phyloP scores from a whole-genome alignment of 1,140 invertebrate species.

The Drosophila erecta region DNA sequence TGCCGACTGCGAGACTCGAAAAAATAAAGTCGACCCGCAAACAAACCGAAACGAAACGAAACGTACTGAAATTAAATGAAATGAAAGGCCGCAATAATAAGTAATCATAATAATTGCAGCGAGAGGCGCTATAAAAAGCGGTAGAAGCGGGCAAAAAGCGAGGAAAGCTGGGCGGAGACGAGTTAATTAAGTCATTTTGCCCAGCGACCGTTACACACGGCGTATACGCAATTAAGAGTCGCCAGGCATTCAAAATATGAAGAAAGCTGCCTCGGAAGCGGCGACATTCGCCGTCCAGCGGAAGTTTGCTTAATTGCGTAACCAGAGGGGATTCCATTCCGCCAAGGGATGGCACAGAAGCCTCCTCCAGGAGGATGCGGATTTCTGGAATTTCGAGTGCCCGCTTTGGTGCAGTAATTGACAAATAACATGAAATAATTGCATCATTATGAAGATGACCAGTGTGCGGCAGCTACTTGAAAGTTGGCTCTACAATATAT shows the following conservation, averaged over 20 bases:
- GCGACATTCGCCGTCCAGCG: slow-evolving; percentile 62
- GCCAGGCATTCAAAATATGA: slow-evolving; percentile 73
- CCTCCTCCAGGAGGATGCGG: slow-evolving; percentile 1
- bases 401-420: slow-evolving; percentile 12
- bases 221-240: slow-evolving; percentile 75
- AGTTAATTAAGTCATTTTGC: slow-evolving; percentile 80
- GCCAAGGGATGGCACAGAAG: background rate
- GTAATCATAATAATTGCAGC: slow-evolving; percentile 80
- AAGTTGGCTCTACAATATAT: background rate
- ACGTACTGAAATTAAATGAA: slow-evolving; percentile 39
- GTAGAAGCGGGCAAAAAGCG: slow-evolving; percentile 6
- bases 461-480: background rate
- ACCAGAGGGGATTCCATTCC: slow-evolving; percentile 32
- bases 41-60: slow-evolving; percentile 60
- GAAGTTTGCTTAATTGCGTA: slow-evolving; percentile 73
- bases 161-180: slow-evolving; percentile 48
- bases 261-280: slow-evolving; percentile 72
- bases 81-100: slow-evolving; percentile 76
- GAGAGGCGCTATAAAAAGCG: slow-evolving; percentile 69
- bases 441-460: slow-evolving; percentile 10
- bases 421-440: slow-evolving; percentile 33
- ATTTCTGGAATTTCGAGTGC: slow-evolving; percentile 3
- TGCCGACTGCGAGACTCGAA: slow-evolving; percentile 45
- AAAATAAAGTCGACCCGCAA: slow-evolving; percentile 25
- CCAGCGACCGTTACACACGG: slow-evolving; percentile 73